Evolutionary conservation across 2,888 invertebrate genomes (phyloP).

Genomic region (Troides helena): DNA sequence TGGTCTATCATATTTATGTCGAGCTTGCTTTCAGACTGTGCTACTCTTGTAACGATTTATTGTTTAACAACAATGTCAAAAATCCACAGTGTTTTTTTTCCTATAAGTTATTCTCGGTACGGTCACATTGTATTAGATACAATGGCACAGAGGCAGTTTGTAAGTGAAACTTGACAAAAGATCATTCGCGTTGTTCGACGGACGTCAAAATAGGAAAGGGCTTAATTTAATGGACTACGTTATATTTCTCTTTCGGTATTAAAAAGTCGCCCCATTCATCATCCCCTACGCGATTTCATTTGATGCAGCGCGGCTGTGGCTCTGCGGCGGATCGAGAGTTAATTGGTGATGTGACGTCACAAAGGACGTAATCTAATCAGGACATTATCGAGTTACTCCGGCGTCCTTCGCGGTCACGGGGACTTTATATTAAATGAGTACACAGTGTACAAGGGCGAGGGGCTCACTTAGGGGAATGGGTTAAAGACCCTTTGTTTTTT

Average conservation of each 20-base stretch:
- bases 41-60: no score
- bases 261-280: constrained; percentile 30
- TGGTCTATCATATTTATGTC: no score
- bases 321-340: constrained; percentile 31
- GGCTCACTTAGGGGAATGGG: neutral
- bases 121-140: no score
- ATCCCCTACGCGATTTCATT: constrained; percentile 35
- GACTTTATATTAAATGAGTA: constrained; percentile 36
- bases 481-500: neutral
- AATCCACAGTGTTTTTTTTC: no score
- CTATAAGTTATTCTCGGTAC: no score
- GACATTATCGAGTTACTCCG: constrained; percentile 66
- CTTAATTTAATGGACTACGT: neutral
- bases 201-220: neutral
- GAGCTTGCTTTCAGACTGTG: no score
- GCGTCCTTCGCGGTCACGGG: constrained; percentile 52
- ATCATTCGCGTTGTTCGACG: no score
- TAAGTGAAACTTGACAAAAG: no score
- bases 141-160: no score
- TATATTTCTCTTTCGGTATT: constrained; percentile 10
- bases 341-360: constrained; percentile 52
- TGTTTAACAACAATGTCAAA: no score
- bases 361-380: constrained; percentile 62
- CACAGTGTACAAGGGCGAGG: constrained; percentile 11
- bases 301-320: constrained; percentile 32